phyloP scores from a whole-genome alignment of 2,797 vertebrate species.

The Cottoperca gobio region DNA sequence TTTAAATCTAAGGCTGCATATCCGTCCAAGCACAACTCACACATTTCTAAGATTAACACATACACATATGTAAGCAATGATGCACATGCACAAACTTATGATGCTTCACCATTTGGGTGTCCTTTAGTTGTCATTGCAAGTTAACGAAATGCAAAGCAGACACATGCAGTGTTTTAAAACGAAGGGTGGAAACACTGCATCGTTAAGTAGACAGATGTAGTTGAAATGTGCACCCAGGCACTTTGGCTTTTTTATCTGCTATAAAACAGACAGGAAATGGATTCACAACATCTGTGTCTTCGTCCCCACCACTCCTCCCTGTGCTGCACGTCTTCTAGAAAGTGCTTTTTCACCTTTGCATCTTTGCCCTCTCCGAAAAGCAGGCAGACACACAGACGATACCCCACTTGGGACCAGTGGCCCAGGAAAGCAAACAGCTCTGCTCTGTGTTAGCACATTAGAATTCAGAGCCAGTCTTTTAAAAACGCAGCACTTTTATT shows the following conservation, averaged over 20 bases:
- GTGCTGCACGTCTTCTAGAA: slow-evolving; percentile 31
- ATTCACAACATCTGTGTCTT: slow-evolving; percentile 50
- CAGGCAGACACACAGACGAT: slow-evolving; percentile 26
- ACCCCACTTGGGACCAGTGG: slow-evolving; percentile 44
- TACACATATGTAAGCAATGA: not conserved
- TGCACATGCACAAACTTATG: not conserved
- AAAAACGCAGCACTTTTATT: slow-evolving; percentile 65
- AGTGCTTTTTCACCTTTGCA: slow-evolving; percentile 44
- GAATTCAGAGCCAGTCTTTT: slow-evolving; percentile 64
- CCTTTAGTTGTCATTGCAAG: slow-evolving; percentile 30
- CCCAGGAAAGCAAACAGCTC: slow-evolving; percentile 60
- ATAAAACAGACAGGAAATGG: slow-evolving; percentile 50
- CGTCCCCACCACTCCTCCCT: slow-evolving; percentile 4
- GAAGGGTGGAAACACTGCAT: slow-evolving; percentile 42
- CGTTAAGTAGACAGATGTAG: slow-evolving; percentile 55
- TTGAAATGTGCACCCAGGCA: slow-evolving; percentile 53
- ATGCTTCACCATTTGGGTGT: slow-evolving; percentile 10
- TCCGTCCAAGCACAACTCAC: slow-evolving; percentile 1
- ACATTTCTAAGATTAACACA: slow-evolving; percentile 20
- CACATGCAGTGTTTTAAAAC: slow-evolving; percentile 43
- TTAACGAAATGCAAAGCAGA: slow-evolving; percentile 46
- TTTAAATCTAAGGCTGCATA: slow-evolving; percentile 32
- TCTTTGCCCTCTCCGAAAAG: slow-evolving; percentile 49
- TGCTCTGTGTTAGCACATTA: slow-evolving; percentile 55
- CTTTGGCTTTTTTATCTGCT: slow-evolving; percentile 51